Percentiles rank a stretch among this genome's conserved stretches.
Evolutionary conservation across 2,113 vertebrate species (phyloP).

Genomic region (Mirounga angustirostris): DNA sequence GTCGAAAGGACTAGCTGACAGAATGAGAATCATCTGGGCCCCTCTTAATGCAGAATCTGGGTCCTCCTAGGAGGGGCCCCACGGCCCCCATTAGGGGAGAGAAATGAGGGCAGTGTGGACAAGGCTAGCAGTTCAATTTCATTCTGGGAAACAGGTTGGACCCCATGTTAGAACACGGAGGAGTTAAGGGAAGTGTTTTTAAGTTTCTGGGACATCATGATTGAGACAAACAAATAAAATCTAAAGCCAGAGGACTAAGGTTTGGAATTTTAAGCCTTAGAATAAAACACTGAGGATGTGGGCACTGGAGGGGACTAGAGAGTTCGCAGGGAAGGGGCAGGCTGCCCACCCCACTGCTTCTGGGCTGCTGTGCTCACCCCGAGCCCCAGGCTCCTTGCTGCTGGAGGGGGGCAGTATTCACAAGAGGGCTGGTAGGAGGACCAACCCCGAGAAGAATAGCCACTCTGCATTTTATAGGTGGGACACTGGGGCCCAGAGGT

Average conservation of each 20-base stretch:
- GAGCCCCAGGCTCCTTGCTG: not conserved
- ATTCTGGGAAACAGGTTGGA: not conserved
- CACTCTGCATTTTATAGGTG: not conserved
- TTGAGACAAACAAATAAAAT: not conserved
- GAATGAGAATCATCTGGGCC: not conserved
- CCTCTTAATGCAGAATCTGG: not conserved
- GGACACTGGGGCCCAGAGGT: not conserved
- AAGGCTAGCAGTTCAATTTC: not conserved
- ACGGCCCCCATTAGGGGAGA: not conserved
- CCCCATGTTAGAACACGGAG: not conserved
- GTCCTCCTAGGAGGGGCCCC: not conserved
- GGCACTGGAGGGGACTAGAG: not conserved
- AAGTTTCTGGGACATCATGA: not conserved
- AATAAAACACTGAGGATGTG: not conserved
- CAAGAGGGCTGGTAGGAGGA: not conserved
- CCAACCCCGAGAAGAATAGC: not conserved
- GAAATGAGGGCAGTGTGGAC: not conserved
- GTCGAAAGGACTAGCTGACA: not conserved
- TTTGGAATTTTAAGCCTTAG: constrained; percentile 7
- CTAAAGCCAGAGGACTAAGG: not conserved
- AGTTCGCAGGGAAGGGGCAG: not conserved
- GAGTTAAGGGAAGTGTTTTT: not conserved
- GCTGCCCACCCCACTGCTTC: not conserved
- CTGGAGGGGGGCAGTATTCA: not conserved
- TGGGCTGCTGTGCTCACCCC: not conserved